phyloP scores from a whole-genome alignment of 2,888 invertebrate genomes.

The Piscicola geometra region DNA sequence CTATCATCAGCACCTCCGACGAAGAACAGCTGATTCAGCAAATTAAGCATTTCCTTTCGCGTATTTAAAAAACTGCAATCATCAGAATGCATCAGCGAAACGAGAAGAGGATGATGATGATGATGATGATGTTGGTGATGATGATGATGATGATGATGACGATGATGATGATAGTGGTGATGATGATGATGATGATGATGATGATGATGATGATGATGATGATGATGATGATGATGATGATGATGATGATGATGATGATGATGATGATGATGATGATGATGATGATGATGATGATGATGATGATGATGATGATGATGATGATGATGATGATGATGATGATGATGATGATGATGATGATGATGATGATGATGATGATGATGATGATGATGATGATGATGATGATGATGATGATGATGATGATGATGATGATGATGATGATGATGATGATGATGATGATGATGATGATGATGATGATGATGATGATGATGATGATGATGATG shows the following conservation, averaged over 20 bases:
- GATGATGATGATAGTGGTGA: neutral
- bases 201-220: neutral
- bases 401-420: neutral
- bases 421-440: constrained; percentile 8
- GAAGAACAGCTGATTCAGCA: no score
- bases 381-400: neutral
- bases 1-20: no score
- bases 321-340: constrained; percentile 29
- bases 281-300: neutral
- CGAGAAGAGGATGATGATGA: no score
- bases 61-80: no score
- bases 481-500: constrained; percentile 34
- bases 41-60: no score
- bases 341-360: constrained; percentile 32
- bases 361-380: constrained; percentile 19
- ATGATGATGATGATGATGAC: neutral
- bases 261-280: neutral
- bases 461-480: constrained; percentile 30
- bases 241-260: constrained; percentile 6
- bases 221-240: neutral
- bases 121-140: no score
- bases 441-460: constrained; percentile 26
- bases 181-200: neutral
- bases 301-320: neutral
- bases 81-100: no score